Conservation (phyloP, 1,140 invertebrate species). For the Procambarus clarkii region DNA sequence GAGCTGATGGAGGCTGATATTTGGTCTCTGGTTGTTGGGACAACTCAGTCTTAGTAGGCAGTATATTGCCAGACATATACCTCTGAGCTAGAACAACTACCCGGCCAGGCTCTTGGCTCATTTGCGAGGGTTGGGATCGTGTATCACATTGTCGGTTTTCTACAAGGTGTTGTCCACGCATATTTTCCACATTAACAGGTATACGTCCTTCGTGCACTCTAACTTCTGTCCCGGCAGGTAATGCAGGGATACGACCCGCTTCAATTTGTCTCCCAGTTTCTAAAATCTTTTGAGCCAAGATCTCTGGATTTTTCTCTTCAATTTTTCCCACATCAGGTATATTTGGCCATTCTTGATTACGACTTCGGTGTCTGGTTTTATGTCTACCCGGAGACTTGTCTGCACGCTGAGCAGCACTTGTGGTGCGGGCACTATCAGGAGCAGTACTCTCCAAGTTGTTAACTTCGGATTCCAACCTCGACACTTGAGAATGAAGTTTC, state of each 20-base stretch:
- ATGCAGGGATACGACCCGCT: conserved; percentile 71
- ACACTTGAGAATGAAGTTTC: conserved; percentile 86
- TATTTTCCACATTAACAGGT: not conserved
- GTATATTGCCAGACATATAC: conserved; percentile 1
- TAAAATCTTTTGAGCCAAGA: conserved; percentile 90
- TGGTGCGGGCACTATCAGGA: conserved; percentile 17
- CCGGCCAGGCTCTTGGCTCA: not conserved
- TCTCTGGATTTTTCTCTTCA: conserved; percentile 92
- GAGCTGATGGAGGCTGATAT: not conserved
- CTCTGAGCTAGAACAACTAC: conserved; percentile 31
- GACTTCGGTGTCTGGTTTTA: conserved; percentile 77
- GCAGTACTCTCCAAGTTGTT: conserved; percentile 82
- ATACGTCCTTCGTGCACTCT: conserved; percentile 39
- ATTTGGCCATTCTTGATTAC: conserved; percentile 93
- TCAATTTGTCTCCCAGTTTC: conserved; percentile 83
- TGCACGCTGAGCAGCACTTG: conserved; percentile 8
- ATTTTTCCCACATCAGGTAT: conserved; percentile 92
- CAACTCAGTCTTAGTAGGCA: conserved; percentile 45
- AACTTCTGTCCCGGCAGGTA: conserved; percentile 68
- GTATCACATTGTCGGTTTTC: not conserved
- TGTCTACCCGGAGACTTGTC: conserved; percentile 72
- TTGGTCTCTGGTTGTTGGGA: conserved; percentile 9
- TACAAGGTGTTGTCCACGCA: not conserved
- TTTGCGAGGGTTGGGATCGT: not conserved
- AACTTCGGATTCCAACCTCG: conserved; percentile 85